Base-by-base conservation (phyloP, 2,888 invertebrate species). In the Parelbella ahira region DNA sequence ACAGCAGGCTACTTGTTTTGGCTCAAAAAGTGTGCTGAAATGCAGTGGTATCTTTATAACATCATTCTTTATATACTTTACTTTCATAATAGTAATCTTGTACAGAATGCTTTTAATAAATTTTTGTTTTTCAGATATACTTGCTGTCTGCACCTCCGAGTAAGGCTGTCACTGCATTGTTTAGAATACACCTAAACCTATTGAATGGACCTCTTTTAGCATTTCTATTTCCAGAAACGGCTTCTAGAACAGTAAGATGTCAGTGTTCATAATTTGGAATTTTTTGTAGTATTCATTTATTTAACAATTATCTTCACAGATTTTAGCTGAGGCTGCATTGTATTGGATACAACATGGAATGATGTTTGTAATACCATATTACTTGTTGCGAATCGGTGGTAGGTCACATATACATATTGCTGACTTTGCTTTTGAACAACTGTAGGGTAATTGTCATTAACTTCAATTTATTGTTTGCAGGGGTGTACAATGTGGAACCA, bases 291-390 rank as follows among this genome's bases (percentile, higher is more conserved):
- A 18, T 15, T 30, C 33, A 3, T 7, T 9, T 37, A 3, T 37
- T 19, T 27, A 20, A 44, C 11, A 12, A 37, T 13, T 28, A 39
- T 20, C 44, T 37, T 60, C 48, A 23, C 83, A 96, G 96, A 92
- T 97, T 71, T 94, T 96, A 54, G 94, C 96, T 70, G 98, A 98
- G 84, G 94, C 94, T 64, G 93, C 96, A 51, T 91, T 96, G 44
- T 98, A 98, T 81, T 98, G 96, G 92, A 93, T 98, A 68, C 98
- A 98, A 82, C 98, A 98, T 88, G 92, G 94, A 53, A 91, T 97
- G 89, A 97, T 98, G 93, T 92, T 97, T 78, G 92, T 97, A 43
- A 95, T 97, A 84, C 98, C 98, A 53, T 94, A 95, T 79, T 98
- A 97, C 80, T 91, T 98, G 47, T 88, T 98, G 66, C 91, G 92